Evolutionary conservation across 2,888 invertebrate genomes (phyloP).

Genomic region (Baccha elongata): DNA sequence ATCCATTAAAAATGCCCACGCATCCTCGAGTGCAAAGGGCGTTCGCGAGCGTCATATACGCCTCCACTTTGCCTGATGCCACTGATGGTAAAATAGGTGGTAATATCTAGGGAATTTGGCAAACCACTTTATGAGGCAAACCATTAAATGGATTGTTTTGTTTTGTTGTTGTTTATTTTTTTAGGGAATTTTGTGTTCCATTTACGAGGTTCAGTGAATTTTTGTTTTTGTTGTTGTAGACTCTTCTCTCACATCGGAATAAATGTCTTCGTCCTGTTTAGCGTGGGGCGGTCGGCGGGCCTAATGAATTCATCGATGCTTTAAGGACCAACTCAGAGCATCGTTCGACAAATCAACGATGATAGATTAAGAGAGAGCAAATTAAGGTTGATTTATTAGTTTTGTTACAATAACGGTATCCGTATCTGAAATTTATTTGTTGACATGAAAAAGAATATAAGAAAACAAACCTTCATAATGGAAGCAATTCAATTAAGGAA

Average conservation of each 20-base stretch:
- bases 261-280: slow-evolving; percentile 40
- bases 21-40: slow-evolving; percentile 23
- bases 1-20: slow-evolving; percentile 67
- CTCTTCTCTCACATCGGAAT: slow-evolving; percentile 19
- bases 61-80: not conserved
- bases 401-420: slow-evolving; percentile 20
- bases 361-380: slow-evolving; percentile 15
- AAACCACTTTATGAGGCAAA: slow-evolving; percentile 59
- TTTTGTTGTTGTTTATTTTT: slow-evolving; percentile 40
- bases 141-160: slow-evolving; percentile 64
- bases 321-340: slow-evolving; percentile 32
- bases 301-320: slow-evolving; percentile 58
- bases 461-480: not conserved
- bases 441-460: not conserved
- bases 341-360: not conserved
- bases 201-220: slow-evolving; percentile 21
- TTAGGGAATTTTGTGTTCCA: slow-evolving; percentile 42
- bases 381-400: slow-evolving; percentile 57
- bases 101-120: slow-evolving; percentile 53
- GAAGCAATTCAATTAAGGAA: slow-evolving; percentile 57
- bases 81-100: slow-evolving; percentile 41
- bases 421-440: not conserved
- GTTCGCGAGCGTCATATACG: not conserved
- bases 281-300: not conserved
- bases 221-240: not conserved